Percentiles rank a stretch among this genome's conserved stretches.
phyloP scores from a whole-genome alignment of 2,888 invertebrate genomes.

The Aricia artaxerxes region DNA sequence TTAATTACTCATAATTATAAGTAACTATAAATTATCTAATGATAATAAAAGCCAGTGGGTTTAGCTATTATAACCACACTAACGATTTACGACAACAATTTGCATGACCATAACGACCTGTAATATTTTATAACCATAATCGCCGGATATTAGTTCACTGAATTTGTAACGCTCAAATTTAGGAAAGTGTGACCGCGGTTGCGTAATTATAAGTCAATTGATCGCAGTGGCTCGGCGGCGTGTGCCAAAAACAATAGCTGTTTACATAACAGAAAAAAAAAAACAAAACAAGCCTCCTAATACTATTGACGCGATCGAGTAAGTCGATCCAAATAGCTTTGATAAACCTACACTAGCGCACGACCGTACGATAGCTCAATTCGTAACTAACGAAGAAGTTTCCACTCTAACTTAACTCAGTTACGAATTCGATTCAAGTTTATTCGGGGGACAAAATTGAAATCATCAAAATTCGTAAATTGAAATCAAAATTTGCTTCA shows the following conservation, averaged over 20 bases:
- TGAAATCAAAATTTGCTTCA: no score
- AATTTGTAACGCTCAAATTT: slow-evolving; percentile 35
- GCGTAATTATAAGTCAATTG: slow-evolving; percentile 34
- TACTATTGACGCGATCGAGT: neutral
- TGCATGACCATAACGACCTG: slow-evolving; percentile 9
- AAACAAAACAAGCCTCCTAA: neutral
- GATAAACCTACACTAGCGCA: no score
- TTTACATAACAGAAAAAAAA: slow-evolving; percentile 5
- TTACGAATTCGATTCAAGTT: no score
- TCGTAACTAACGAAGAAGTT: neutral
- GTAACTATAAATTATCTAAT: neutral
- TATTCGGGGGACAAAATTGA: no score
- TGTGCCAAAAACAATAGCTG: slow-evolving; percentile 12
- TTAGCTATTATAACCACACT: neutral
- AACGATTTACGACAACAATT: slow-evolving; percentile 8
- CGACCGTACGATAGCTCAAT: no score
- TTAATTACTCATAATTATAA: neutral
- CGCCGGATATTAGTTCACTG: slow-evolving; percentile 29
- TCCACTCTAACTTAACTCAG: neutral
- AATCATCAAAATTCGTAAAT: no score
- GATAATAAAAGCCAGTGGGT: neutral
- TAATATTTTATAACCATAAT: slow-evolving; percentile 39
- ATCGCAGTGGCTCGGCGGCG: neutral
- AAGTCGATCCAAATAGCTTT: no score
- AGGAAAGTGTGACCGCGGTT: slow-evolving; percentile 39